A percentile compares a stretch with the other conserved stretches of the same genome.
These are phyloP conservation scores for Erythrolamprus reginae DNA, from an alignment of 2,113 vertebrate species.

Conservation along the genomic window DNA sequence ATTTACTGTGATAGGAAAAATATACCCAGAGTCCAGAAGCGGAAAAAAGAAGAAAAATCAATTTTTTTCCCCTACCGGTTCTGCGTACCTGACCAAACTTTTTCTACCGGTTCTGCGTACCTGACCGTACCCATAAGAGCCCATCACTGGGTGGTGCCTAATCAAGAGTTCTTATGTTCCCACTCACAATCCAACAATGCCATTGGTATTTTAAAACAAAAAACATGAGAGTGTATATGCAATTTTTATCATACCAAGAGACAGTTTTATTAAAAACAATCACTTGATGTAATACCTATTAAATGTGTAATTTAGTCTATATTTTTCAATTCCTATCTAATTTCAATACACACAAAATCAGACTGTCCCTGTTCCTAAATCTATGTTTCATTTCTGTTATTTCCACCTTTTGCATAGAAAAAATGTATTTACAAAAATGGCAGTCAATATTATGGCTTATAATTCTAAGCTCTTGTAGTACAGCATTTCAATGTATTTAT, in stretches of 20 bases:
- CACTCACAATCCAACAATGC: neutral
- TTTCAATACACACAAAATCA: neutral
- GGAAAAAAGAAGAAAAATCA: too few relatives aligned
- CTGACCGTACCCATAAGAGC: too few relatives aligned
- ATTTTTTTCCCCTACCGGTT: too few relatives aligned
- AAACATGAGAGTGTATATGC: neutral
- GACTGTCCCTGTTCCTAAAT: neutral
- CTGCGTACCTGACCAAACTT: too few relatives aligned
- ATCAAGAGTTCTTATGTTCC: conserved; percentile 3
- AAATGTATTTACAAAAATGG: neutral
- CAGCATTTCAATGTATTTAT: neutral
- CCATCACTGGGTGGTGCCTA: too few relatives aligned
- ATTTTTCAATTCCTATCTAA: neutral
- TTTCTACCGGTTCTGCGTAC: too few relatives aligned
- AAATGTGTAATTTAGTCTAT: neutral
- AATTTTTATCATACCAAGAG: neutral
- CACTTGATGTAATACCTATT: neutral
- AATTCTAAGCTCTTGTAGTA: neutral
- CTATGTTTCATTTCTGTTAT: neutral
- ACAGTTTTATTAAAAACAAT: neutral
- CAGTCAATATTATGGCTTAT: neutral
- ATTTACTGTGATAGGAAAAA: too few relatives aligned
- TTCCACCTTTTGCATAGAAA: neutral
- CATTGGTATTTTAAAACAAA: conserved; percentile 27
- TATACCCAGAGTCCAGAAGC: too few relatives aligned